Conservation (phyloP, 2,797 vertebrate species). For the Pseudomugil tenellus region DNA sequence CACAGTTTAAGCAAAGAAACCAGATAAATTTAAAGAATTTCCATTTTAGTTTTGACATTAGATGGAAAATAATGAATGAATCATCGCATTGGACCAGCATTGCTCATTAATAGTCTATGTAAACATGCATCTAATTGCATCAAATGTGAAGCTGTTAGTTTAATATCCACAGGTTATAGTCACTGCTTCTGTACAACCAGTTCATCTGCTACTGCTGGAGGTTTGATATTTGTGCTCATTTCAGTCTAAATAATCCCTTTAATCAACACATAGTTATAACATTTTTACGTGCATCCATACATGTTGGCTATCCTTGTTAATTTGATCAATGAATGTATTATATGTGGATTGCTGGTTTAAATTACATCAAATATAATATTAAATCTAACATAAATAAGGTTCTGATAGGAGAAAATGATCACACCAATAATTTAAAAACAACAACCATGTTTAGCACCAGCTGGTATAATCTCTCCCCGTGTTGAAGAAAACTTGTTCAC, state of each 20-base stretch:
- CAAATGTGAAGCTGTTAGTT: conserved; percentile 4
- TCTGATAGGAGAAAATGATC: background rate
- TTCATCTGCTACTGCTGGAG: background rate
- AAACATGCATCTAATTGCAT: background rate
- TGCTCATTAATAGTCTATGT: background rate
- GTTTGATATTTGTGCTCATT: background rate
- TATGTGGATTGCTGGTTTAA: background rate
- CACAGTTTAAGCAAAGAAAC: background rate
- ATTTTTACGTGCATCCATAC: too few relatives aligned
- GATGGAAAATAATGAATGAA: background rate
- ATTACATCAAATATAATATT: background rate
- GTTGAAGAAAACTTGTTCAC: conserved; percentile 3
- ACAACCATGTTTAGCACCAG: background rate
- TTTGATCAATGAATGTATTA: background rate
- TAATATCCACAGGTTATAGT: conserved; percentile 10
- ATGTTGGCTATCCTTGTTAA: too few relatives aligned
- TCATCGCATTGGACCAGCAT: background rate
- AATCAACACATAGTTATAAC: too few relatives aligned
- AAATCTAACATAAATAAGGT: background rate
- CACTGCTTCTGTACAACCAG: conserved; percentile 15
- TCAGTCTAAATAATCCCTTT: too few relatives aligned
- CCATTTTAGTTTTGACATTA: background rate
- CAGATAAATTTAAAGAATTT: background rate
- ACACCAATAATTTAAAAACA: background rate
- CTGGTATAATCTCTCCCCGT: background rate